Conservation (phyloP, 1,140 invertebrate species). For the Diachasma alloeum region DNA sequence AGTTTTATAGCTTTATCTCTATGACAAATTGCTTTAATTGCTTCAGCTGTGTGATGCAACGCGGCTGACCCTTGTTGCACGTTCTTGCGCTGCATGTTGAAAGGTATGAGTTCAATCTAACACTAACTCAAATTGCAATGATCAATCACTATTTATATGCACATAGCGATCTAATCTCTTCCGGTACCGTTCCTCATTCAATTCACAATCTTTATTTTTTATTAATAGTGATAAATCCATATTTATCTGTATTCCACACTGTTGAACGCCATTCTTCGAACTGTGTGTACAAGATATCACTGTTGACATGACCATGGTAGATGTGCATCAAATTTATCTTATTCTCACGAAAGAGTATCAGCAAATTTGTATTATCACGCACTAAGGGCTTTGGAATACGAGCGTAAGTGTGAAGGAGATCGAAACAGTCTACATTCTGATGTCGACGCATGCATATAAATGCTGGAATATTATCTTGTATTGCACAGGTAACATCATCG, state of each 20-base stretch:
- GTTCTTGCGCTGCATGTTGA: neutral
- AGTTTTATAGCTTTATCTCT: too few relatives aligned
- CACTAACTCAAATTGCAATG: neutral
- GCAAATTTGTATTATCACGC: too few relatives aligned
- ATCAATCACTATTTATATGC: too few relatives aligned
- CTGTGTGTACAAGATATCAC: neutral
- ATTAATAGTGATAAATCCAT: too few relatives aligned
- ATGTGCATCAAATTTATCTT: too few relatives aligned
- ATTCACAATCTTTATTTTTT: slow-evolving; percentile 1
- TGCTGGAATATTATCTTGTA: slow-evolving; percentile 3
- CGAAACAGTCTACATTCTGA: neutral
- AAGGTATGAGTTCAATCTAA: neutral
- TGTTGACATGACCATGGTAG: too few relatives aligned
- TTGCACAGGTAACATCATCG: slow-evolving; percentile 15
- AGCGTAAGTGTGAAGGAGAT: neutral
- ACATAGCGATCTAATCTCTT: neutral
- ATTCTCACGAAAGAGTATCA: too few relatives aligned
- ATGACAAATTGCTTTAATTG: slow-evolving; percentile 29
- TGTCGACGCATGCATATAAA: neutral
- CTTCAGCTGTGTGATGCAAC: slow-evolving; percentile 24
- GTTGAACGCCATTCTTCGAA: neutral
- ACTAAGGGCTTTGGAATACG: neutral
- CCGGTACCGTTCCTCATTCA: neutral
- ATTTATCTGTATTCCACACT: neutral
- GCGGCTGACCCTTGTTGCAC: slow-evolving; percentile 12